Evolutionary conservation across 2,113 vertebrate genomes (phyloP).

Genomic region (Clarias macrocephalus): DNA sequence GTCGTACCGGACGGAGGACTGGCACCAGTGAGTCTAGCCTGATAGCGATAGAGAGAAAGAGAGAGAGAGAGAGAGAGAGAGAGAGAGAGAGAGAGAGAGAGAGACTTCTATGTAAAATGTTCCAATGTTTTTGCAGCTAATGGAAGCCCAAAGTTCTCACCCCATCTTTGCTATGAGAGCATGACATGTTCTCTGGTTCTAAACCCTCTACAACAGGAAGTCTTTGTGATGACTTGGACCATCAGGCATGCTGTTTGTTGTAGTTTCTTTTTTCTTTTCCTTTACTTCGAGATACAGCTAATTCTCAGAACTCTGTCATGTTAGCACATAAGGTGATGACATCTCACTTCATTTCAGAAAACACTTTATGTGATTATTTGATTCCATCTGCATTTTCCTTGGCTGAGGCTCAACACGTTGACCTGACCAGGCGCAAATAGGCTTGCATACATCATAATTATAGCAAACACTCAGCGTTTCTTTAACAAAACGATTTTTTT

Average conservation of each 20-base stretch:
- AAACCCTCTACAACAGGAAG: conserved; percentile 29
- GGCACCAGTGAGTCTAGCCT: conserved; percentile 34
- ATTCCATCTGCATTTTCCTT: not conserved
- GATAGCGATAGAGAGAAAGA: not conserved
- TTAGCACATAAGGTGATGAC: conserved; percentile 2
- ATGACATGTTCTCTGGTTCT: not conserved
- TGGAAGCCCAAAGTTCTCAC: not conserved
- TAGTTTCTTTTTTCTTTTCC: too few species aligned
- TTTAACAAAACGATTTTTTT: too few species aligned
- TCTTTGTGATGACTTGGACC: conserved; percentile 37
- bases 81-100: not conserved
- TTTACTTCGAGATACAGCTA: not conserved
- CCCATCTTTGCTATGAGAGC: not conserved
- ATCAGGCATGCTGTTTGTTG: not conserved
- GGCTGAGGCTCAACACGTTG: not conserved
- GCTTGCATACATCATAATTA: not conserved
- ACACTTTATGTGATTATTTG: not conserved
- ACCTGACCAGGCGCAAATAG: not conserved
- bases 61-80: not conserved
- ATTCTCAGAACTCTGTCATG: conserved; percentile 10
- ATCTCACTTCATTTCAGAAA: not conserved
- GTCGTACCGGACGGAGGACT: conserved; percentile 27
- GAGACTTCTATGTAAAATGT: conserved; percentile 13
- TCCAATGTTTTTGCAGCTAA: not conserved
- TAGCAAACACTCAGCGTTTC: not conserved